These are phyloP conservation scores for Australoheros scitulus DNA, from an alignment of 2,113 vertebrate species.

Conservation along the genomic window DNA sequence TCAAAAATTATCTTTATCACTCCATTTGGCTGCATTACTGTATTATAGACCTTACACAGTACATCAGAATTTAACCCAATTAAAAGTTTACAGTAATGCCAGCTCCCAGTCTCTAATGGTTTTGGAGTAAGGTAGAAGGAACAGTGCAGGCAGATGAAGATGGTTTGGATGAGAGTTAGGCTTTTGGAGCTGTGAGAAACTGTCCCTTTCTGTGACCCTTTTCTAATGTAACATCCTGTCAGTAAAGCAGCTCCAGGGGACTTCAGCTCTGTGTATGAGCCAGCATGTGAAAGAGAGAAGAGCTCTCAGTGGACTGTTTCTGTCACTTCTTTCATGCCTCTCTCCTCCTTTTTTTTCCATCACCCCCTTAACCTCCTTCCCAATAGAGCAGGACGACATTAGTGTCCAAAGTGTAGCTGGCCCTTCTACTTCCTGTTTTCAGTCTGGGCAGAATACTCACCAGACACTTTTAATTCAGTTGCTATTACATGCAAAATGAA, in stretches of 20 bases:
- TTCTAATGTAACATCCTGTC: conserved; percentile 72
- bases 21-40: neutral
- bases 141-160: neutral
- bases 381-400: conserved; percentile 7
- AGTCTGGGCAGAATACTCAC: neutral
- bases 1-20: neutral
- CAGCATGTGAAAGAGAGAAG: conserved; percentile 34
- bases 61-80: neutral
- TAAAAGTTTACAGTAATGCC: neutral
- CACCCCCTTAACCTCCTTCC: neutral
- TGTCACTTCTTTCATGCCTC: conserved; percentile 19
- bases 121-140: neutral
- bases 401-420: conserved; percentile 1
- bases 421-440: neutral
- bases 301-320: conserved; percentile 37
- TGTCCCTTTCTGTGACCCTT: conserved; percentile 55
- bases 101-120: neutral
- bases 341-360: neutral
- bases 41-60: neutral
- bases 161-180: neutral
- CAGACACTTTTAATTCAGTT: conserved; percentile 6
- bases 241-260: conserved; percentile 44
- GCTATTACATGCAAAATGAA: neutral
- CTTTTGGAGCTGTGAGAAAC: conserved; percentile 61
- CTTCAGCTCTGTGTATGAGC: conserved; percentile 22